A percentile compares a stretch with the other conserved stretches of the same genome.
phyloP scores from a whole-genome alignment of 2,797 vertebrate species.

The Halcyon badia region DNA sequence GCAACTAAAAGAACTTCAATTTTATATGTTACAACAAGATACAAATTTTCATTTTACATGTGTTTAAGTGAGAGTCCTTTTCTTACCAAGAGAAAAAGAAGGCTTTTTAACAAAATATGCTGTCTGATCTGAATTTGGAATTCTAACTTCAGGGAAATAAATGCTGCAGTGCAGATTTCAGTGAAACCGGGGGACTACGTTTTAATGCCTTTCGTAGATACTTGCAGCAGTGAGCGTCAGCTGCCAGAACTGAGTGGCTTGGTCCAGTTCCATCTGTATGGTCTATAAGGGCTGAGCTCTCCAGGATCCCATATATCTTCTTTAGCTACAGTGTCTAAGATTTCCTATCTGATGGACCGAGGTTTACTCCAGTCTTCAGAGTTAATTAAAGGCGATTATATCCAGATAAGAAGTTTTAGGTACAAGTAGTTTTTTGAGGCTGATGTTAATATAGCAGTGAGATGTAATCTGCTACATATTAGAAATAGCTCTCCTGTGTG shows the following conservation, averaged over 20 bases:
- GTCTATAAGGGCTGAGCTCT: not conserved
- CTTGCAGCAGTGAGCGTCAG: not conserved
- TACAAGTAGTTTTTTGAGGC: not conserved
- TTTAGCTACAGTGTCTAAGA: not conserved
- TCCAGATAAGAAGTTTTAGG: not conserved
- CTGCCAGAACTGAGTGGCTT: not conserved
- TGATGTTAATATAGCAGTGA: not conserved
- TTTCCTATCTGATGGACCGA: not conserved
- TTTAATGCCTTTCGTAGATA: not conserved
- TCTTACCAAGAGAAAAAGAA: not conserved
- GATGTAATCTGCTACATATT: not conserved
- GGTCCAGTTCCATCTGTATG: not conserved
- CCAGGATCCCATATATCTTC: not conserved
- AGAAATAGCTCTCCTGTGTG: not conserved
- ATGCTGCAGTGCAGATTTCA: fast-evolving
- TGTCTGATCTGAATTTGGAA: not conserved
- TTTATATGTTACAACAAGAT: not conserved
- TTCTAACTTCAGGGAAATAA: not conserved
- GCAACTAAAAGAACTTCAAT: not conserved
- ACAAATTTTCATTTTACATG: not conserved
- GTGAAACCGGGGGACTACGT: fast-evolving
- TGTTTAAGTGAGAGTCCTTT: not conserved
- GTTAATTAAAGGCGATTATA: not conserved
- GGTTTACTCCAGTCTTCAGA: not conserved
- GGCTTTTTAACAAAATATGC: not conserved